Evolutionary conservation across 1,140 invertebrate genomes (phyloP).

Genomic region (Grapholita molesta): DNA sequence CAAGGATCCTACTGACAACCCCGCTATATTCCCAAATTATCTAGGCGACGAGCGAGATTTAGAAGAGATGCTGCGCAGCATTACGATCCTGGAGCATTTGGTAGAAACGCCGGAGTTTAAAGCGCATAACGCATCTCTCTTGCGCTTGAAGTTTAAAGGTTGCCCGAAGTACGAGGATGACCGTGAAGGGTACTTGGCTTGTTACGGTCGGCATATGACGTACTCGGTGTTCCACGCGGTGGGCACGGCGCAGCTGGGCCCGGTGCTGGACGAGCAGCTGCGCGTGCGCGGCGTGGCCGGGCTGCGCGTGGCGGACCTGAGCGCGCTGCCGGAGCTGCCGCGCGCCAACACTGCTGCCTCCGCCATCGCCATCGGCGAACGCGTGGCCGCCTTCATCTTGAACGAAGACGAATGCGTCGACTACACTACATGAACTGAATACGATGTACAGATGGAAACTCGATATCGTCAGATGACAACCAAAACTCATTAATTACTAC

Average conservation of each 20-base stretch:
- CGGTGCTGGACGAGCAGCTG: conserved; percentile 40
- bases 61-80: conserved; percentile 78
- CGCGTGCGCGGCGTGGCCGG: conserved; percentile 60
- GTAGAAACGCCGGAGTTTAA: conserved; percentile 77
- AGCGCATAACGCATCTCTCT: conserved; percentile 33
- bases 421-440: background rate
- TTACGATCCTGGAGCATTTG: conserved; percentile 78
- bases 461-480: too few relatives aligned
- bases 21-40: conserved; percentile 89
- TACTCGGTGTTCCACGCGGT: conserved; percentile 73
- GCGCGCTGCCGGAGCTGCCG: conserved; percentile 57
- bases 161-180: conserved; percentile 26
- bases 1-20: conserved; percentile 84
- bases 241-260: conserved; percentile 44
- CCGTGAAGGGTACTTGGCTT: conserved; percentile 61
- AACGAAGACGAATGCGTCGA: background rate
- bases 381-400: conserved; percentile 79
- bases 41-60: conserved; percentile 81
- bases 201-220: conserved; percentile 65
- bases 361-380: conserved; percentile 76
- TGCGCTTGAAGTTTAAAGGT: conserved; percentile 27
- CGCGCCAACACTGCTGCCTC: conserved; percentile 60
- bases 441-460: background rate
- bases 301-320: conserved; percentile 71
- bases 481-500: too few relatives aligned